phyloP scores from a whole-genome alignment of 2,888 invertebrate genomes.

The Drosophila pseudotalamancana region DNA sequence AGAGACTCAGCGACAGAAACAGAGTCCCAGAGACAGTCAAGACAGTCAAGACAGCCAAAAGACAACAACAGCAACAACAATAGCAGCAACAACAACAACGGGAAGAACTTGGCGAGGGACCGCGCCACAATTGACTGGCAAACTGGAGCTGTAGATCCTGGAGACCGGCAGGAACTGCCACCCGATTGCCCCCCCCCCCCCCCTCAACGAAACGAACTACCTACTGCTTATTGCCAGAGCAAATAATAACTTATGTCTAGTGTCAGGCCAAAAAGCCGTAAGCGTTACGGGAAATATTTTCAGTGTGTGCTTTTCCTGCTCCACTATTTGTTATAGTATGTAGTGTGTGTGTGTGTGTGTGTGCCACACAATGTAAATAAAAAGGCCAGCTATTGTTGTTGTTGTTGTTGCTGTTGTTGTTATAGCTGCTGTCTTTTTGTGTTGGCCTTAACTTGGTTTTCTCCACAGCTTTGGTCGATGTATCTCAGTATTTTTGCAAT shows the following conservation, averaged over 20 bases:
- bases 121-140: constrained; percentile 67
- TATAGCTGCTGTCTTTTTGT: constrained; percentile 11
- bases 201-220: background rate
- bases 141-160: constrained; percentile 69
- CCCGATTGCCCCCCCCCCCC: background rate
- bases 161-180: constrained; percentile 21
- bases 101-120: constrained; percentile 39
- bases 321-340: constrained; percentile 19
- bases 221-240: constrained; percentile 62
- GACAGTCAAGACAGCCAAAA: constrained; percentile 52
- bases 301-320: constrained; percentile 61
- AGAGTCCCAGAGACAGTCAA: constrained; percentile 36
- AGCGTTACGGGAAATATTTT: constrained; percentile 72
- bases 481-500: constrained; percentile 50
- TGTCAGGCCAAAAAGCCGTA: constrained; percentile 66
- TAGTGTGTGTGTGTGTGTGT: background rate
- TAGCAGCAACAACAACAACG: constrained; percentile 14
- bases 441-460: constrained; percentile 30
- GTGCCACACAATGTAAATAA: constrained; percentile 40
- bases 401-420: constrained; percentile 7
- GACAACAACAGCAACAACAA: constrained; percentile 10
- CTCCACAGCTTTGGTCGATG: constrained; percentile 11
- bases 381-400: constrained; percentile 23
- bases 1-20: constrained; percentile 39
- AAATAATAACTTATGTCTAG: constrained; percentile 78